These are phyloP conservation scores for Telmatherina bonti DNA, from an alignment of 2,797 vertebrate species.

Conservation along the genomic window DNA sequence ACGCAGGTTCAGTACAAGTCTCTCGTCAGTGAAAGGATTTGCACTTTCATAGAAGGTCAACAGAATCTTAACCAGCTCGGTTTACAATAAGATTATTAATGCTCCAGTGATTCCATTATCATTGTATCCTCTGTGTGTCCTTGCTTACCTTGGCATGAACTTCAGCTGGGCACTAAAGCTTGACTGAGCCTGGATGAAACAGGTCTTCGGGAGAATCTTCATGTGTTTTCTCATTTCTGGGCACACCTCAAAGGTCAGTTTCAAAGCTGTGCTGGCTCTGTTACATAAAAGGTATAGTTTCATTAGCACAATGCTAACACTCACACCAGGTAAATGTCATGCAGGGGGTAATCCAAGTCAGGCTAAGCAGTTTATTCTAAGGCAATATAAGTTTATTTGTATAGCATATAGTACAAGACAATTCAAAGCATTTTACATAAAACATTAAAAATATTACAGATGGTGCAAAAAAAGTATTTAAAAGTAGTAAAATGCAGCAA, in stretches of 20 bases:
- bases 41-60: constrained; percentile 45
- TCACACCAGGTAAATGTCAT: not conserved
- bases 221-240: constrained; percentile 89
- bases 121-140: constrained; percentile 51
- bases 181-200: constrained; percentile 87
- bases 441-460: too few species aligned
- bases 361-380: too few species aligned
- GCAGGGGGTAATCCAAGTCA: not conserved
- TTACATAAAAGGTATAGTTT: constrained; percentile 34
- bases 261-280: constrained; percentile 86
- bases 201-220: constrained; percentile 89
- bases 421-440: too few species aligned
- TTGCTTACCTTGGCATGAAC: constrained; percentile 91
- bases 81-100: constrained; percentile 64
- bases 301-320: constrained; percentile 25
- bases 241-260: constrained; percentile 89
- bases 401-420: too few species aligned
- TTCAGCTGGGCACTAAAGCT: constrained; percentile 87
- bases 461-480: too few species aligned
- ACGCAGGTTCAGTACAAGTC: constrained; percentile 2
- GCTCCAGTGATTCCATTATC: constrained; percentile 64
- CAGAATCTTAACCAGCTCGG: constrained; percentile 62
- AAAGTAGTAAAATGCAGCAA: too few species aligned
- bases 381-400: too few species aligned
- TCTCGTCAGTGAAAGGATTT: constrained; percentile 42